A percentile compares a stretch with the other conserved stretches of the same genome.
phyloP scores from a whole-genome alignment of 2,888 invertebrate species.

The Embidobia sp. region DNA sequence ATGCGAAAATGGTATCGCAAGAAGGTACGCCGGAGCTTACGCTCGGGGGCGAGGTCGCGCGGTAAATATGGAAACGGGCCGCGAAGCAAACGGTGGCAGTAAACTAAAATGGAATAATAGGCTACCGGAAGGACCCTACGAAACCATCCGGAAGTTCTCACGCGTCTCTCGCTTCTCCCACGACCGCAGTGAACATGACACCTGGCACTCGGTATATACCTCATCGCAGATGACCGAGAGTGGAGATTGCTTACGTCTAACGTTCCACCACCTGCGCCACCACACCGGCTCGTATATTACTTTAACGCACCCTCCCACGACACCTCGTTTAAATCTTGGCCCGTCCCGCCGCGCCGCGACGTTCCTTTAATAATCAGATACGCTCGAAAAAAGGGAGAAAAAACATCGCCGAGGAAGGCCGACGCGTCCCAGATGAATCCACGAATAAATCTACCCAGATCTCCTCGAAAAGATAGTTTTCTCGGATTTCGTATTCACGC shows the following conservation, averaged over 20 bases:
- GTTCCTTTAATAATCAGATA: conserved; percentile 39
- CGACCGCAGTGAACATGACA: conserved; percentile 80
- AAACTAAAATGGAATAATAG: conserved; percentile 80
- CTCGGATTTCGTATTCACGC: conserved; percentile 39
- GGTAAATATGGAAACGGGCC: conserved; percentile 54
- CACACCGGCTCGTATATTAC: conserved; percentile 47
- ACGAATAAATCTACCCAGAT: conserved; percentile 38
- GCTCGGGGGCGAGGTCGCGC: too few relatives aligned
- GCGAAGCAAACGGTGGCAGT: conserved; percentile 72
- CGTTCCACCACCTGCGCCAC: conserved; percentile 67
- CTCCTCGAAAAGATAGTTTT: conserved; percentile 32
- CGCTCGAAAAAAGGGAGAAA: conserved; percentile 1
- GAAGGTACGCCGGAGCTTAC: too few relatives aligned
- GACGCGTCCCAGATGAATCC: conserved; percentile 8
- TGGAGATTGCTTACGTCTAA: conserved; percentile 68
- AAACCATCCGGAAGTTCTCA: conserved; percentile 81
- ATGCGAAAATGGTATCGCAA: too few relatives aligned
- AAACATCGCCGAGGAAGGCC: background rate
- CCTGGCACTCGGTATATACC: conserved; percentile 76
- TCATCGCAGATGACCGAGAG: conserved; percentile 70
- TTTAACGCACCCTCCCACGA: conserved; percentile 53
- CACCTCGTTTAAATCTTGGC: conserved; percentile 50
- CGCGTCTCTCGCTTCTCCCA: conserved; percentile 81
- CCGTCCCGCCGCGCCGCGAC: conserved; percentile 3
- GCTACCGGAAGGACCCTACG: conserved; percentile 78